Conservation (phyloP, 2,113 vertebrate species). For the Pimephales promelas region DNA sequence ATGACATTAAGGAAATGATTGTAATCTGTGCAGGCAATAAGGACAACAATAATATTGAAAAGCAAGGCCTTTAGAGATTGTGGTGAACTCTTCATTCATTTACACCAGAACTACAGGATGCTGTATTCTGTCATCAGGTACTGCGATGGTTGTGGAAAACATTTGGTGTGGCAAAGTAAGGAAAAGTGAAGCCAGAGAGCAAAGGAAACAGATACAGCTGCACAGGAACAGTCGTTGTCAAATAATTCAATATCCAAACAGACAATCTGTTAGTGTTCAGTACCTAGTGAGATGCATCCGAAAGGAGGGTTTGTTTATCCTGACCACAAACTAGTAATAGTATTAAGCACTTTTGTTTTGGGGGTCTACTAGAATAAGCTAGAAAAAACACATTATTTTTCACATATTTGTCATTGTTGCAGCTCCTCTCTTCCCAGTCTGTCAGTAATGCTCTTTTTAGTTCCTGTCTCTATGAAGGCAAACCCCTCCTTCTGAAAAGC, state of each 20-base stretch:
- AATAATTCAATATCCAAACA: slow-evolving; percentile 11
- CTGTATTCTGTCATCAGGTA: slow-evolving; percentile 2
- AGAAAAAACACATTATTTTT: too few species aligned
- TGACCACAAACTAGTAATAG: background rate
- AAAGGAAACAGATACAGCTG: slow-evolving; percentile 74
- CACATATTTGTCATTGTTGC: too few species aligned
- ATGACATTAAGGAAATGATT: background rate
- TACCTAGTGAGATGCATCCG: background rate
- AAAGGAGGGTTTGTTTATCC: background rate
- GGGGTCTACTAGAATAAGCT: too few species aligned
- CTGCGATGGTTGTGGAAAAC: background rate
- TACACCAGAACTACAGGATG: background rate
- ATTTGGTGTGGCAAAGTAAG: slow-evolving; percentile 49
- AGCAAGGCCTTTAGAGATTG: background rate
- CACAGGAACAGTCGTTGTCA: slow-evolving; percentile 54
- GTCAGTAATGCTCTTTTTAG: too few species aligned
- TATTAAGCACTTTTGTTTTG: background rate
- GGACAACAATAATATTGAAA: background rate
- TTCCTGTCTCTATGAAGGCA: too few species aligned
- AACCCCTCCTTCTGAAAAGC: too few species aligned
- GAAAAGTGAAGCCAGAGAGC: slow-evolving; percentile 44
- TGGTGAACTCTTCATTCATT: background rate
- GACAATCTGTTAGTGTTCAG: background rate
- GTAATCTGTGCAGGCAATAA: background rate
- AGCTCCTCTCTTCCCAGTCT: too few species aligned